These are phyloP conservation scores for Hydrophis major DNA, from an alignment of 2,797 vertebrate species.

Conservation along the genomic window DNA sequence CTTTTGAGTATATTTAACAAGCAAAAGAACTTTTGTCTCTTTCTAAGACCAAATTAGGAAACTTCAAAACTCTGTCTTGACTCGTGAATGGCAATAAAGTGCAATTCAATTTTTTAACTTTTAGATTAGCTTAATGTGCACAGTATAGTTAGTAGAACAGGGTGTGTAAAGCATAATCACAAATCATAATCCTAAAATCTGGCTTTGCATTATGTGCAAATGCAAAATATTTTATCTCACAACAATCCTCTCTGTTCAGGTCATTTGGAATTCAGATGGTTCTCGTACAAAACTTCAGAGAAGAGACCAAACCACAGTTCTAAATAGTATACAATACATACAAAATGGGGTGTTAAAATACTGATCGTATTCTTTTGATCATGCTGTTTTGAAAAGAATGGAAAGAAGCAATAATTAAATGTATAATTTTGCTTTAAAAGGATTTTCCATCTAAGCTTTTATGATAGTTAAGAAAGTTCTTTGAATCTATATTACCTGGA, in stretches of 20 bases:
- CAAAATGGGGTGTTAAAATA: neutral
- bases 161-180: neutral
- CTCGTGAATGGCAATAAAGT: neutral
- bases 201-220: neutral
- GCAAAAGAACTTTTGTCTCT: neutral
- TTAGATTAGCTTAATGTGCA: neutral
- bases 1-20: neutral
- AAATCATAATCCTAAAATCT: neutral
- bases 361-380: neutral
- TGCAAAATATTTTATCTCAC: neutral
- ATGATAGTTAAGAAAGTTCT: neutral
- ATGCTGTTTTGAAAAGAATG: neutral
- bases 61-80: neutral
- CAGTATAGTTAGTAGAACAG: neutral
- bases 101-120: neutral
- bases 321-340: neutral
- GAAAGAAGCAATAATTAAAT: neutral
- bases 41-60: neutral
- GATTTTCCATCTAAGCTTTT: neutral
- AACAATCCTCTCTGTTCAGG: neutral
- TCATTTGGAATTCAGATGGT: no score
- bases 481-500: neutral
- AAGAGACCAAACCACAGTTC: neutral
- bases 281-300: neutral
- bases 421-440: neutral